Percentiles rank a stretch among this genome's conserved stretches.
Conservation (phyloP, 2,888 invertebrate genomes). For the Andrena dorsata region DNA sequence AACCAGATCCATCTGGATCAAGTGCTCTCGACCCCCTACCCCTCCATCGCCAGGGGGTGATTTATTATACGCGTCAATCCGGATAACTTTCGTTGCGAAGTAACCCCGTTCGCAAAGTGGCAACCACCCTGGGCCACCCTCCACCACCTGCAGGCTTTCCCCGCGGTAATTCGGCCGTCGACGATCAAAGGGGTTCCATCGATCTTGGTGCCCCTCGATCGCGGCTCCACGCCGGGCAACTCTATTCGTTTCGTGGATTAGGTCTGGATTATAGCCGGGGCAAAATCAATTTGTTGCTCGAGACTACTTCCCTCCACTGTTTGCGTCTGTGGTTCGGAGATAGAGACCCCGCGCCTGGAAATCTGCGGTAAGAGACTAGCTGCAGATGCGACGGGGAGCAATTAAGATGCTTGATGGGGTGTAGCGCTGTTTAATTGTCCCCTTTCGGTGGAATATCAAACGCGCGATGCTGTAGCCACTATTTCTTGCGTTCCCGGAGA, state of each 20-base stretch:
- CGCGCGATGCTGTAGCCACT: too few species aligned
- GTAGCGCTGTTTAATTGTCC: too few species aligned
- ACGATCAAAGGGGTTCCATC: constrained; percentile 31
- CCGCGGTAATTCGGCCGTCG: constrained; percentile 1
- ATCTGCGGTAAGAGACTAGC: too few species aligned
- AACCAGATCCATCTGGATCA: constrained; percentile 56
- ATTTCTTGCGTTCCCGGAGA: too few species aligned
- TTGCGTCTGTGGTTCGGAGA: neutral
- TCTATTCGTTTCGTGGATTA: constrained; percentile 13
- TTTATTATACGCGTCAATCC: constrained; percentile 68
- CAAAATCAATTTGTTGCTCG: neutral
- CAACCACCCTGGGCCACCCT: neutral
- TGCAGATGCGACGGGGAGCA: too few species aligned
- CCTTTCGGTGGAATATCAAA: too few species aligned
- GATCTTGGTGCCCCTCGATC: constrained; percentile 17
- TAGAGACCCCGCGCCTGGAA: neutral
- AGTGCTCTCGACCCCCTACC: constrained; percentile 17
- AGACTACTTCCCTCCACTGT: neutral
- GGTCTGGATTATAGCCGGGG: neutral
- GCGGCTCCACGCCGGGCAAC: neutral
- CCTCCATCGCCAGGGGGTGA: constrained; percentile 34
- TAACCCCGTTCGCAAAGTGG: constrained; percentile 61
- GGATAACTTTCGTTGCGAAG: constrained; percentile 44
- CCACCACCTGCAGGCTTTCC: neutral
- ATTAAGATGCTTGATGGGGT: too few species aligned